Evolutionary conservation across 2,888 invertebrate species (phyloP).

Genomic region (Craniophora ligustri): DNA sequence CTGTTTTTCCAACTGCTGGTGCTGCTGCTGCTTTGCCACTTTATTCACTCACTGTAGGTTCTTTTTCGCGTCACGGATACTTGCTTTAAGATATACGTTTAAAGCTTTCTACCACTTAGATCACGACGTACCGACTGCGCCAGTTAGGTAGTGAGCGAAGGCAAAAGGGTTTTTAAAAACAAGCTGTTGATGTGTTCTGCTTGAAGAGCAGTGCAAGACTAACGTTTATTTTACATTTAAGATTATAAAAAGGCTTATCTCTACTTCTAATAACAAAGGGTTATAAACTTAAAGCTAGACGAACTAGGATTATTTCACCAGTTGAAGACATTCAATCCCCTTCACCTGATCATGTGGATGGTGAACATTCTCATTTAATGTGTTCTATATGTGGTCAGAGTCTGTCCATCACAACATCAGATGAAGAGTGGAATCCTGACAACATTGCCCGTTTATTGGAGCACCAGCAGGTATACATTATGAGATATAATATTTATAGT

Average conservation of each 20-base stretch:
- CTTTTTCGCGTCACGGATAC: background rate
- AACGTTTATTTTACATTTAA: background rate
- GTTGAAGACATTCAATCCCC: too few species aligned
- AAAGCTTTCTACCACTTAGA: background rate
- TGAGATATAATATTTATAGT: too few species aligned
- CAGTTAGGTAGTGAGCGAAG: background rate
- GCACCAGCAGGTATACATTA: too few species aligned
- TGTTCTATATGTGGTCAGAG: too few species aligned
- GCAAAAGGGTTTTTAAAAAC: background rate
- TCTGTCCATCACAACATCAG: too few species aligned
- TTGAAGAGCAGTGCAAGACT: background rate
- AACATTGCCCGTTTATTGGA: too few species aligned
- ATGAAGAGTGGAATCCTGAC: too few species aligned
- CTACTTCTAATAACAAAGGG: background rate
- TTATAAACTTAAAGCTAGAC: background rate
- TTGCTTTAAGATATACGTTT: background rate
- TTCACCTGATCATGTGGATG: too few species aligned
- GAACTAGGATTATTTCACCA: too few species aligned
- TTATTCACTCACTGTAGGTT: background rate
- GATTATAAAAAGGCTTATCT: background rate
- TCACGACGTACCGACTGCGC: slow-evolving; percentile 2
- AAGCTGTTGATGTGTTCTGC: background rate
- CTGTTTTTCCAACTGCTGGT: background rate
- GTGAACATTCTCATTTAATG: too few species aligned
- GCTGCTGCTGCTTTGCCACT: background rate